A percentile compares a stretch with the other conserved stretches of the same genome.
These are phyloP conservation scores for Tarsius wallacei DNA, from an alignment of 2,797 vertebrate genomes.

Conservation along the genomic window DNA sequence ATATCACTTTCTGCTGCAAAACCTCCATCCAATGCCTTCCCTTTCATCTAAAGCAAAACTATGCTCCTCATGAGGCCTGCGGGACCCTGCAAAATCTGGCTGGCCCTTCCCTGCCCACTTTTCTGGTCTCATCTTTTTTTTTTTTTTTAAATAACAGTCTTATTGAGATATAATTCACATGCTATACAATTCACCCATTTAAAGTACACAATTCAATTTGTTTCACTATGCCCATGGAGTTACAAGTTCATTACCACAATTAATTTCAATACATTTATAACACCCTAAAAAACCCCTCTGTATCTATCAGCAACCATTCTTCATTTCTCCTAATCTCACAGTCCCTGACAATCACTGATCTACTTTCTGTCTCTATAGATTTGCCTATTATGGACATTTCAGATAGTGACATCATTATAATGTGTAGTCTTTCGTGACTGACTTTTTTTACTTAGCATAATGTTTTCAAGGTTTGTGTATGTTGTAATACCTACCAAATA, in stretches of 20 bases:
- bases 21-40: background rate
- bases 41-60: background rate
- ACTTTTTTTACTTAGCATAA: background rate
- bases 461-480: background rate
- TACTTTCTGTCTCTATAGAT: background rate
- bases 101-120: background rate
- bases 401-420: background rate
- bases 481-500: background rate
- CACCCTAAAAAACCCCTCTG: background rate
- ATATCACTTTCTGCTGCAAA: background rate
- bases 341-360: background rate
- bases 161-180: constrained; percentile 16
- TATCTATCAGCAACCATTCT: background rate
- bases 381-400: background rate
- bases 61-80: background rate
- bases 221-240: background rate
- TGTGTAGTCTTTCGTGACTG: background rate
- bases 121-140: background rate
- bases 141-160: background rate
- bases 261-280: background rate
- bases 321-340: background rate
- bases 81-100: background rate
- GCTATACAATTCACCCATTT: background rate
- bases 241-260: background rate
- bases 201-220: background rate